Evolutionary conservation across 2,113 vertebrate genomes (phyloP), one percentile per base, ranked within the genome.

Genomic region (Clupea harengus): DNA sequence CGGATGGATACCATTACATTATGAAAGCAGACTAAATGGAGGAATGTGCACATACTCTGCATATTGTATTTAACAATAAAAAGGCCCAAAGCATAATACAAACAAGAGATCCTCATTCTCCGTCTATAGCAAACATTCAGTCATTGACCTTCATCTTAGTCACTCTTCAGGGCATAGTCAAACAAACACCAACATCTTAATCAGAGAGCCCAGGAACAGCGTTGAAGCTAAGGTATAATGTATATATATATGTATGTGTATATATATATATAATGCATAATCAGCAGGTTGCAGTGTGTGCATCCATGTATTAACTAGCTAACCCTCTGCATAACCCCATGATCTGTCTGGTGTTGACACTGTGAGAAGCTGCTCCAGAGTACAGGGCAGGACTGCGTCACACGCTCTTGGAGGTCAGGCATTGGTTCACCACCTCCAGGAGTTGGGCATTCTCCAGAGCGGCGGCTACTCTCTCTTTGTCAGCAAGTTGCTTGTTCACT

Each of bases 401-500:
- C 78, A 83, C 11, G 22, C 11, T 81, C 57, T 94, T 96, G 67
- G 93, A 91, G 20, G 96, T 93, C 85, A 99, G 92, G 87, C 98
- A 99, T 93, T 99, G 98, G 94, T 99, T 99, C 89, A 99, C 98
- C 84, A 99, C 98, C 91, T 99, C 98, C 90, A 99, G 93, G 75
- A 99, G 94, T 28, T 99, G 98, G 0, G 97, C 94, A 89, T 99
- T 99, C 85, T 99, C 98, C 94, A 99, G 88, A 86, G 98, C 98
- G 0, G 98, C 98, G 5, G 98, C 98, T 47, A 99, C 98, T 54
- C 98, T 93, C 88, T 99, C 98, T 90, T 99, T 99, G 93, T 99
- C 98, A 1, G 96, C 98, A 13, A 99, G 96, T 90, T 99, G 98
- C 89, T 99, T 99, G 91, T 99, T 99, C 83, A 99, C 98, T 99